Conservation (phyloP, 2,113 vertebrate species). For the Neoarius graeffei region DNA sequence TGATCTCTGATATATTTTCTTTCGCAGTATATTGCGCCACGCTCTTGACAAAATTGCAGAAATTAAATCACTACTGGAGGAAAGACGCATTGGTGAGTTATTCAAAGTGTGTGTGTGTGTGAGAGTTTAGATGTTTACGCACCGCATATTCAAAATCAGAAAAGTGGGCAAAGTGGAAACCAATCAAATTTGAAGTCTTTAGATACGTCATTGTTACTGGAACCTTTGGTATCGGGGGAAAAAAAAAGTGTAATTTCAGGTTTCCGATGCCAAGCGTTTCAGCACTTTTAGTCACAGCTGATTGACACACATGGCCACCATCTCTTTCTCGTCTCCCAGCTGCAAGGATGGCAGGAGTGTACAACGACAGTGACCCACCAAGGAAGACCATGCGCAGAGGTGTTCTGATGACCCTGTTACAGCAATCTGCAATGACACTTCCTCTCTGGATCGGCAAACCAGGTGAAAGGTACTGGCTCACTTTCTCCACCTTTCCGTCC, state of each 20-base stretch:
- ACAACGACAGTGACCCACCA: slow-evolving; percentile 85
- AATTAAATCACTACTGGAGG: slow-evolving; percentile 88
- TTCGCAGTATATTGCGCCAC: slow-evolving; percentile 81
- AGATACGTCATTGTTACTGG: neutral
- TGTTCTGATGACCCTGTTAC: slow-evolving; percentile 89
- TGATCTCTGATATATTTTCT: neutral
- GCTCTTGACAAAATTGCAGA: slow-evolving; percentile 90
- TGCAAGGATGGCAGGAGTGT: slow-evolving; percentile 85
- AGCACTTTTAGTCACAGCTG: neutral
- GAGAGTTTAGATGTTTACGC: neutral
- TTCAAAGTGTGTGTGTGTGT: neutral
- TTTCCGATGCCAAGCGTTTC: neutral
- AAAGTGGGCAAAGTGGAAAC: neutral
- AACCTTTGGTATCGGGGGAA: neutral
- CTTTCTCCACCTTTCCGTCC: neutral
- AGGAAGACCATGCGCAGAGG: slow-evolving; percentile 90
- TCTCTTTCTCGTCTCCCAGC: slow-evolving; percentile 63
- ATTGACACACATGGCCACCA: slow-evolving; percentile 11
- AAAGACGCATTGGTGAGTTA: slow-evolving; percentile 84
- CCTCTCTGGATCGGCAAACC: slow-evolving; percentile 92
- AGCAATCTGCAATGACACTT: slow-evolving; percentile 92
- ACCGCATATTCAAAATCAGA: neutral
- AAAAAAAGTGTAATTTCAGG: neutral
- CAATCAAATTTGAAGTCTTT: neutral
- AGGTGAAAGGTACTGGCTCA: slow-evolving; percentile 78